phyloP scores from a whole-genome alignment of 2,888 invertebrate species.

The Yponomeuta cagnagella region DNA sequence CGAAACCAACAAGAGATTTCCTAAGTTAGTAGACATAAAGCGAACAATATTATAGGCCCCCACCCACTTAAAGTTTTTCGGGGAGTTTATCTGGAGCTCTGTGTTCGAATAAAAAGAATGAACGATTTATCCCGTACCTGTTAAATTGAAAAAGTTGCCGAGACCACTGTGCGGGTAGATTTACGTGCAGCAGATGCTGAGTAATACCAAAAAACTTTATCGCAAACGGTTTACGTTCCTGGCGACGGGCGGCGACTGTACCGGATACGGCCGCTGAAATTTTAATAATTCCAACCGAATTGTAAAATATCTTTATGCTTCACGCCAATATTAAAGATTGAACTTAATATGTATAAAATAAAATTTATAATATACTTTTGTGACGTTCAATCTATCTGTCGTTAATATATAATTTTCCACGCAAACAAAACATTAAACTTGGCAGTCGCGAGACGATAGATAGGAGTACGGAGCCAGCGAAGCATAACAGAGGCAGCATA shows the following conservation, averaged over 20 bases:
- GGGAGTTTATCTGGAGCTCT: constrained; percentile 68
- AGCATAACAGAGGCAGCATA: background rate
- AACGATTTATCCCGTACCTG: constrained; percentile 75
- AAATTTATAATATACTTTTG: background rate
- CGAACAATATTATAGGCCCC: constrained; percentile 48
- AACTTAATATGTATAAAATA: too few species aligned
- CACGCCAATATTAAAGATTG: background rate
- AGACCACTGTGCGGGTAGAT: constrained; percentile 69
- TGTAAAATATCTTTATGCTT: constrained; percentile 32
- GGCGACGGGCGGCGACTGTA: constrained; percentile 25
- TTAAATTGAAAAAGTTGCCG: constrained; percentile 75
- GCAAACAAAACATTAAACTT: background rate
- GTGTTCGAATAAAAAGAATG: constrained; percentile 73
- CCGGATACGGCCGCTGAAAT: constrained; percentile 29
- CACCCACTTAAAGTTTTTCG: constrained; percentile 47
- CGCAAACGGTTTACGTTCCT: constrained; percentile 47
- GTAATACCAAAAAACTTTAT: constrained; percentile 73
- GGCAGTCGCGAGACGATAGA: background rate
- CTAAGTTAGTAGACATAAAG: constrained; percentile 45
- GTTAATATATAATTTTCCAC: too few species aligned
- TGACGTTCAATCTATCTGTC: too few species aligned
- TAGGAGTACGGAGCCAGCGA: background rate
- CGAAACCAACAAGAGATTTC: constrained; percentile 36
- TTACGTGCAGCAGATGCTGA: constrained; percentile 69
- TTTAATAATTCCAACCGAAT: constrained; percentile 59